These are phyloP conservation scores for Tetrax tetrax DNA, from an alignment of 2,113 vertebrate species.

Conservation along the genomic window DNA sequence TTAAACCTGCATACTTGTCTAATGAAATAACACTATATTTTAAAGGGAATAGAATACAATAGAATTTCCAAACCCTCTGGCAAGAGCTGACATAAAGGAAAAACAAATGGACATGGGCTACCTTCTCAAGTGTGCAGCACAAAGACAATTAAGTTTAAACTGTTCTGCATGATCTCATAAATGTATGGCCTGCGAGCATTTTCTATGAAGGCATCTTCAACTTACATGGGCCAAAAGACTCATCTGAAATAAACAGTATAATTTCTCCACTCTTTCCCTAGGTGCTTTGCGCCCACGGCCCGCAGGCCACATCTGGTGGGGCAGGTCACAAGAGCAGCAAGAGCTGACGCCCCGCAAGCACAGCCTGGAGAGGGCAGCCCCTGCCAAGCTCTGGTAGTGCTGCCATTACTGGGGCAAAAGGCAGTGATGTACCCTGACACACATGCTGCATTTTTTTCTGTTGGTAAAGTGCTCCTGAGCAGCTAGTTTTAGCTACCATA, in stretches of 20 bases:
- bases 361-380: fast-evolving
- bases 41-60: not conserved
- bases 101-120: not conserved
- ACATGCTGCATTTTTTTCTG: not conserved
- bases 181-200: not conserved
- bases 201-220: not conserved
- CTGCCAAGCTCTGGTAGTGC: fast-evolving
- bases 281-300: not conserved
- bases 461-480: not conserved
- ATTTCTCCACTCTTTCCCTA: not conserved
- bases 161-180: not conserved
- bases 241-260: not conserved
- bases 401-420: fast-evolving
- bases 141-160: not conserved
- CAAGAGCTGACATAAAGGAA: not conserved
- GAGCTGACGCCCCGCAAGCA: fast-evolving
- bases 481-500: not conserved
- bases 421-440: not conserved
- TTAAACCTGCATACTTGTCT: not conserved
- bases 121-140: fast-evolving
- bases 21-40: not conserved
- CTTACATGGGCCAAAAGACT: not conserved
- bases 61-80: not conserved
- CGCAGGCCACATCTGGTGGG: too few relatives aligned
- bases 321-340: not conserved